These are phyloP conservation scores for Euzophera pinguis DNA, from an alignment of 2,888 invertebrate species.

Conservation along the genomic window DNA sequence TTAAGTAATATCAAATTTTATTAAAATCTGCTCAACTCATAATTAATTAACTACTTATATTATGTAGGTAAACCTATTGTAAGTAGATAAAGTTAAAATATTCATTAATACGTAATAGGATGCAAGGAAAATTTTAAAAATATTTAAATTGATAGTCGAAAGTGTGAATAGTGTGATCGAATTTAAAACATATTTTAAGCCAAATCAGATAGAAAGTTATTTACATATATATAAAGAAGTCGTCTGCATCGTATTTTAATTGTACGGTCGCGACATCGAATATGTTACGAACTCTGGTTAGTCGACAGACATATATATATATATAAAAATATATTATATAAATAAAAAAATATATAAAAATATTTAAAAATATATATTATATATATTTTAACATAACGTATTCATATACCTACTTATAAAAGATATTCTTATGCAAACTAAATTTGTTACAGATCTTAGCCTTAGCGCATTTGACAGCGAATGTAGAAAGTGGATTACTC, in stretches of 20 bases:
- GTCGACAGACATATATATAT: neutral
- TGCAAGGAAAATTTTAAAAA: neutral
- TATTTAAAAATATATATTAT: no score
- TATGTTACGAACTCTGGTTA: neutral
- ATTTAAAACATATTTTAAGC: constrained; percentile 43
- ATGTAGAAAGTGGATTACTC: constrained; percentile 23
- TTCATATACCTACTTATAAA: no score
- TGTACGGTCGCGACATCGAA: neutral
- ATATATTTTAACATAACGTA: no score
- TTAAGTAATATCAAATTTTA: no score
- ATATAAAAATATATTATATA: no score
- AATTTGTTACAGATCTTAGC: constrained; percentile 10
- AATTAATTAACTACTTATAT: no score
- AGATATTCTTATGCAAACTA: no score
- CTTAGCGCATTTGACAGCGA: constrained; percentile 13
- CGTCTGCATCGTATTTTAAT: constrained; percentile 27
- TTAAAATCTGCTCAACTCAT: no score
- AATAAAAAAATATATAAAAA: neutral
- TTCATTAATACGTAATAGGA: no score
- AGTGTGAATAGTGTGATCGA: constrained; percentile 32
- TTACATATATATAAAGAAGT: constrained; percentile 55
- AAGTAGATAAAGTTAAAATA: no score
- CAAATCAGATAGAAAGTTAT: constrained; percentile 55
- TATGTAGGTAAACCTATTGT: no score
- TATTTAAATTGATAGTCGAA: neutral